Conservation (phyloP, 1,140 invertebrate genomes). For the Branchinecta lynchi region DNA sequence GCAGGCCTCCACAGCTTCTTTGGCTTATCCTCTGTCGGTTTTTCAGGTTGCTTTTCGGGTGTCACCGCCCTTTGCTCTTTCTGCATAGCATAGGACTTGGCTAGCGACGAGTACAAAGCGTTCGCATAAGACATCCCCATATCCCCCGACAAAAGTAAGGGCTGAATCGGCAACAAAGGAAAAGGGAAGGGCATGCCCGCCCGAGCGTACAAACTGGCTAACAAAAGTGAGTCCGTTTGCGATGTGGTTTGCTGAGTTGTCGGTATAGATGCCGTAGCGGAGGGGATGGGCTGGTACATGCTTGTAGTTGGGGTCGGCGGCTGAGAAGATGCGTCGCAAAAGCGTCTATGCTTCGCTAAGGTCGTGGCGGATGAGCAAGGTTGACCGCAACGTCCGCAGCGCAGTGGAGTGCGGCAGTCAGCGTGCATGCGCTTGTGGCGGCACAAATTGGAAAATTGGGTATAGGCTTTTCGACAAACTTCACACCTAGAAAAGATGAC, state of each 20-base stretch:
- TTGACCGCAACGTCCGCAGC: constrained; percentile 81
- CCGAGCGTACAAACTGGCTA: neutral
- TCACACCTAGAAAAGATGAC: constrained; percentile 55
- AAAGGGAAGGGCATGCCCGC: constrained; percentile 6
- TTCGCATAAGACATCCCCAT: constrained; percentile 10
- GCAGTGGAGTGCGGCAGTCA: constrained; percentile 68
- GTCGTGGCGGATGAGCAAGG: constrained; percentile 73
- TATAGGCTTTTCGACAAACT: constrained; percentile 75
- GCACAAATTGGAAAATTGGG: constrained; percentile 98
- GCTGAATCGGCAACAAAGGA: constrained; percentile 32
- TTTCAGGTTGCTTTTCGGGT: neutral
- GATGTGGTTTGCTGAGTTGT: constrained; percentile 24
- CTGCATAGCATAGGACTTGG: constrained; percentile 26
- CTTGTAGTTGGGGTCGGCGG: constrained; percentile 21
- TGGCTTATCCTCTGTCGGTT: neutral
- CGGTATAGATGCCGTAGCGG: constrained; percentile 37
- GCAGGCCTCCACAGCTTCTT: constrained; percentile 10
- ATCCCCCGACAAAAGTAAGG: constrained; percentile 22
- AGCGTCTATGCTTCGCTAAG: constrained; percentile 41
- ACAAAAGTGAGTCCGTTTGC: constrained; percentile 2
- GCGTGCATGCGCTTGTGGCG: constrained; percentile 97
- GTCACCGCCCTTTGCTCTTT: constrained; percentile 9
- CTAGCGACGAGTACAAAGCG: constrained; percentile 27
- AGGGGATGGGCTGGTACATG: constrained; percentile 49
- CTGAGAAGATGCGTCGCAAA: constrained; percentile 40